Conservation (phyloP, 2,113 vertebrate species). For the Planiliza haematocheilus region DNA sequence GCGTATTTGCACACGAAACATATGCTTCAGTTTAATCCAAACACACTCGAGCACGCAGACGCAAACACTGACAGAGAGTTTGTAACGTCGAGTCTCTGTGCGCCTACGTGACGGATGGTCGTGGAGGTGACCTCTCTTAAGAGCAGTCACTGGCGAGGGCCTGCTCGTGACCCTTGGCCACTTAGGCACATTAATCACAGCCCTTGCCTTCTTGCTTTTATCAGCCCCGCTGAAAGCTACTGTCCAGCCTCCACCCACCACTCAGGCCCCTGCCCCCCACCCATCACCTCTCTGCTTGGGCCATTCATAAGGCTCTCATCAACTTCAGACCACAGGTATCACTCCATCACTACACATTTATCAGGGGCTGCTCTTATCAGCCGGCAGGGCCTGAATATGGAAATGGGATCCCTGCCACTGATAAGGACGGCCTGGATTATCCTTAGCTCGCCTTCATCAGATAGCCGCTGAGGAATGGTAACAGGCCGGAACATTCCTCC, state of each 20-base stretch:
- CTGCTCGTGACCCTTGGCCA: conserved; percentile 89
- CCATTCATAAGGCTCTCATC: conserved; percentile 79
- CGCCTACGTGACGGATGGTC: conserved; percentile 85
- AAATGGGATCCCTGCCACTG: conserved; percentile 96
- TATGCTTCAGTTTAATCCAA: conserved; percentile 3
- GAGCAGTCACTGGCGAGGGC: conserved; percentile 85
- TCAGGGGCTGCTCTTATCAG: conserved; percentile 94
- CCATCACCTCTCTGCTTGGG: conserved; percentile 65
- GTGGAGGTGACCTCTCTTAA: conserved; percentile 90
- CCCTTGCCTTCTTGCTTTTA: conserved; percentile 84
- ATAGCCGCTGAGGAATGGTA: conserved; percentile 80
- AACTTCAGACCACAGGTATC: conserved; percentile 90
- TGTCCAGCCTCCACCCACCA: conserved; percentile 82
- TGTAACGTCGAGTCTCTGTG: conserved; percentile 44
- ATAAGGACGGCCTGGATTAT: conserved; percentile 94
- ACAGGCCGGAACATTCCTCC: conserved; percentile 77
- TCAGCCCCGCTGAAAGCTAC: conserved; percentile 90
- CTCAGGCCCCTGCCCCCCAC: conserved; percentile 22
- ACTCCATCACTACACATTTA: conserved; percentile 95
- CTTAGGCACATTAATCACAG: conserved; percentile 98
- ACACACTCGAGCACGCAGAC: background rate
- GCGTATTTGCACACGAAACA: background rate
- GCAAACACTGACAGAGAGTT: conserved; percentile 27
- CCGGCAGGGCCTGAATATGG: conserved; percentile 93
- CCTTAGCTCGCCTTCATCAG: conserved; percentile 91